Evolutionary conservation across 2,888 invertebrate genomes (phyloP), one percentile per base, ranked within the genome.

Genomic region (Amorpha juglandis): DNA sequence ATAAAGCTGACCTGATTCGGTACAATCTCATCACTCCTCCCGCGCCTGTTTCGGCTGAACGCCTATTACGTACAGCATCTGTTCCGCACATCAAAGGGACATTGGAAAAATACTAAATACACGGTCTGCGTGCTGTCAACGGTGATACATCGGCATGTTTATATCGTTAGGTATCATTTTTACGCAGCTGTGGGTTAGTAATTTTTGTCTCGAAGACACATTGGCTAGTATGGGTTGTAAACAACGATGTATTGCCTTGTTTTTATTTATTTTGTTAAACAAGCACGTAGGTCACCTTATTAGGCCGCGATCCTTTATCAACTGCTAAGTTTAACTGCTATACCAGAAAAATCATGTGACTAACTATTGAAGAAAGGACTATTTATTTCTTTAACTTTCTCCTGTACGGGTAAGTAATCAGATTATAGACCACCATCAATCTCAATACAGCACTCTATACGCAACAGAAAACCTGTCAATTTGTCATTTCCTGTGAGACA

Each of bases 11-110:
- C 69, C 70, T 66, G 68, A 69, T 68, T 69, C 64, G 11, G 47
- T 50, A 69, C 64, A 64, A 66, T 62, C 58, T 66, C 64, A 67
- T 68, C 21, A 50, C 51, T 67, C 64, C 21, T 50, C 55, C 11
- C 58, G 63, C 55, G 50, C 58, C 64, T 64, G 65, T 67, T 70
- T 67, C 68, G 63, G 63, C 42, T 47, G 55, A 67, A 65, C 63
- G 67, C 50, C 68, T 70, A 71, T 74, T 72, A 71, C 65, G 65
- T 42, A 67, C 68, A 66, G 63, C 75, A 73, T 77, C 71, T 79
- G 77, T 51, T 69, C 62, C 64, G 63, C 68, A 79, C 77, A 78
- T 78, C 78, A 78, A 80, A 80, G 74, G 68, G 74, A 76, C 71
- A 70, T 74, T 70, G 65, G 50, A 62, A 55, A 64, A 66, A 42